Evolutionary conservation across 2,888 invertebrate genomes (phyloP).

Genomic region (Drosophila nr. fundita): DNA sequence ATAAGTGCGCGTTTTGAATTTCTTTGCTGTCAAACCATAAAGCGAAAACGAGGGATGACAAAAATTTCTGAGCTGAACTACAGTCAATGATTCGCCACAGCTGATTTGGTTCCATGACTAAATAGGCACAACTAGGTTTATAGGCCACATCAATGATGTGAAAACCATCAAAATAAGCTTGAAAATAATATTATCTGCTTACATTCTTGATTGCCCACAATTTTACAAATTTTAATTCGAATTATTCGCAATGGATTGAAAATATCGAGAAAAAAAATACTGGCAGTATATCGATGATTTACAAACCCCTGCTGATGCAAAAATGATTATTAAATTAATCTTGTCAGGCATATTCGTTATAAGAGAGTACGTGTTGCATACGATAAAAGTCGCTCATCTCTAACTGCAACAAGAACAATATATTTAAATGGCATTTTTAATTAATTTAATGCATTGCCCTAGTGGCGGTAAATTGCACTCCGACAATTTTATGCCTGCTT

Average conservation of each 20-base stretch:
- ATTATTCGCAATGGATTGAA: not conserved
- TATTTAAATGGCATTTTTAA: slow-evolving; percentile 65
- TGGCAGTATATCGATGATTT: not conserved
- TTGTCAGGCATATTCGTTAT: not conserved
- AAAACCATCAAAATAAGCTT: not conserved
- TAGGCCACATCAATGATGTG: not conserved
- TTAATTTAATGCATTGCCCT: slow-evolving; percentile 40
- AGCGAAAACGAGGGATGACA: slow-evolving; percentile 22
- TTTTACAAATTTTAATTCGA: not conserved
- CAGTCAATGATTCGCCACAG: slow-evolving; percentile 5
- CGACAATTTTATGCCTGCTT: slow-evolving; percentile 81
- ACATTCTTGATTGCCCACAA: not conserved
- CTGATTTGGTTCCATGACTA: not conserved
- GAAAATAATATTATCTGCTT: not conserved
- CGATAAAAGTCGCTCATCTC: slow-evolving; percentile 8
- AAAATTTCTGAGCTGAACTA: slow-evolving; percentile 12
- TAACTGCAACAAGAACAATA: slow-evolving; percentile 2
- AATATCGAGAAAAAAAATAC: not conserved
- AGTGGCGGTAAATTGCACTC: not conserved
- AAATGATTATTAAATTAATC: not conserved
- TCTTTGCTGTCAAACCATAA: slow-evolving; percentile 26
- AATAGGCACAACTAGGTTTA: not conserved
- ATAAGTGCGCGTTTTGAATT: slow-evolving; percentile 25
- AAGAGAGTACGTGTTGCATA: slow-evolving; percentile 1
- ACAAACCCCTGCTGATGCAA: not conserved